These are phyloP conservation scores for Pygoscelis adeliae DNA, from an alignment of 2,113 vertebrate genomes.

Conservation along the genomic window DNA sequence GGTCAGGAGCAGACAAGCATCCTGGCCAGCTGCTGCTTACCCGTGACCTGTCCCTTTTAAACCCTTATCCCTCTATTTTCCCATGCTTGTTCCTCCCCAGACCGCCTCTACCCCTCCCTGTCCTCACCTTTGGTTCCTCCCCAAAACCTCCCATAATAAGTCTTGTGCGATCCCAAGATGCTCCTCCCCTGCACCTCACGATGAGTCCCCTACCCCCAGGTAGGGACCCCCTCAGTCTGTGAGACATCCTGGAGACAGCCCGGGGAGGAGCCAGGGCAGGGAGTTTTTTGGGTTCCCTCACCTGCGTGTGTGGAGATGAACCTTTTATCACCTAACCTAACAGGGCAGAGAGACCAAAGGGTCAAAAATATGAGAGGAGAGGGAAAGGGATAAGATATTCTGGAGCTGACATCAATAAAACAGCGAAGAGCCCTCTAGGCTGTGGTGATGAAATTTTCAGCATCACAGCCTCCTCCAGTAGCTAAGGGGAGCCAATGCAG, in stretches of 20 bases:
- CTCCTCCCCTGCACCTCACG: neutral
- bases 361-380: neutral
- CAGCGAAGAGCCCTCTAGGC: neutral
- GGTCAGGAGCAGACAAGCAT: neutral
- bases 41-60: neutral
- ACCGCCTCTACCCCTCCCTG: neutral
- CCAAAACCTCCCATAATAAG: neutral
- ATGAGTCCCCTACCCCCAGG: too few relatives aligned
- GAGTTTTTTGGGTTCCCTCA: neutral
- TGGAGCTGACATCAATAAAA: neutral
- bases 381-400: neutral
- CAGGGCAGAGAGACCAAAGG: neutral
- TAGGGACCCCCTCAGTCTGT: neutral
- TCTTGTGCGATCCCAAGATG: neutral
- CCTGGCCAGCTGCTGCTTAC: neutral
- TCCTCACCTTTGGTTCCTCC: neutral
- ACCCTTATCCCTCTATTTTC: neutral
- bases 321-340: neutral
- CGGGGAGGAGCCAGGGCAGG: neutral
- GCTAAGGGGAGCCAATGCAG: neutral
- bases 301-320: neutral
- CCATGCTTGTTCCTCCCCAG: neutral
- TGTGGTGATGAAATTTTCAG: neutral
- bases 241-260: neutral
- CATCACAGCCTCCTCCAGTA: neutral